phyloP scores from a whole-genome alignment of 2,113 vertebrate genomes.

The Zosterops borbonicus region DNA sequence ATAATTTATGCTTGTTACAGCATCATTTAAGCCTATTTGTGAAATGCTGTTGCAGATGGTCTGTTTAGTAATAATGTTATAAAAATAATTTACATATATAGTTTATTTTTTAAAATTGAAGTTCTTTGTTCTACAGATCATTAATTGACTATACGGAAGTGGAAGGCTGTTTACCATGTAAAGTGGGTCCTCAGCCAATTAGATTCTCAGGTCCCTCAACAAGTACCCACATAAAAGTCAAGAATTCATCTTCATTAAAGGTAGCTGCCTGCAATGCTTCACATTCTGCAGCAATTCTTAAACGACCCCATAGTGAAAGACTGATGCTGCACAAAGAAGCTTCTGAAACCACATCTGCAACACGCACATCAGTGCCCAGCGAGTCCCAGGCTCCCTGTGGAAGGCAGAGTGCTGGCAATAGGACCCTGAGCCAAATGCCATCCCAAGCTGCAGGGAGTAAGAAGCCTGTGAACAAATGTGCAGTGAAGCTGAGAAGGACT shows the following conservation, averaged over 20 bases:
- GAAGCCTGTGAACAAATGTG: not conserved
- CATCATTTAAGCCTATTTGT: not conserved
- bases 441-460: not conserved
- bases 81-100: not conserved
- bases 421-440: not conserved
- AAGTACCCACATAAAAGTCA: conserved; percentile 73
- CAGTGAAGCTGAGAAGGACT: conserved; percentile 71
- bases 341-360: not conserved
- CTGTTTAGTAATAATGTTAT: not conserved
- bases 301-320: not conserved
- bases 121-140: conserved; percentile 55
- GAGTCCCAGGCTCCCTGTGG: not conserved
- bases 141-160: conserved; percentile 15
- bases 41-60: not conserved
- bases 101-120: not conserved
- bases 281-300: not conserved
- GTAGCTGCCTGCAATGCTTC: not conserved
- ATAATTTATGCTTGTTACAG: not conserved
- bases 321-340: not conserved
- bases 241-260: conserved; percentile 67
- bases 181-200: conserved; percentile 62
- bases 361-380: not conserved
- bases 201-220: conserved; percentile 74
- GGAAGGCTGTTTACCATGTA: not conserved
- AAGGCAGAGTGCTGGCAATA: not conserved